Base-by-base conservation (phyloP, 2,888 invertebrate genomes). In the Drosophila picticornis region DNA sequence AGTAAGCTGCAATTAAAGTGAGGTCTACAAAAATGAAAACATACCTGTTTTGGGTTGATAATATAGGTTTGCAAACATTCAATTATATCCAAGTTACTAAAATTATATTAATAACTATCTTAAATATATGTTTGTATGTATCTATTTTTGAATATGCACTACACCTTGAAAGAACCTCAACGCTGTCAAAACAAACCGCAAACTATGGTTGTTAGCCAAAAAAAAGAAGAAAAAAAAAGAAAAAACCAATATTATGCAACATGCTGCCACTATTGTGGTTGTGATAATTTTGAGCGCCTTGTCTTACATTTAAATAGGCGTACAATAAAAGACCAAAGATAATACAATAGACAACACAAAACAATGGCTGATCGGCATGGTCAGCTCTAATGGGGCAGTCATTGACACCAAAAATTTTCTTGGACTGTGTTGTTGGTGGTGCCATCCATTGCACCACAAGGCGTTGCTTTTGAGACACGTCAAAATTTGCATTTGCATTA, bases 111-210 rank as follows among this genome's bases (percentile, higher is more conserved):
- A 19, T 19, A 19, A 19, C 50, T 50, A 50, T 10, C 25, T 16
- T 6, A 31, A 51, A 31, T 51, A 7, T 51, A 31, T 51, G 19
- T n/a, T 52, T 32, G 22, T 4, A 32, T 13, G 1, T 25, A 27
- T 40, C 34, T n/a, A 32, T 5, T 31, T 43, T 38, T 63, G 52
- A 22, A 43, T 11, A 56, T 75, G 68, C 71, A 67, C 77, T 77
- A 63, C 55, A 77, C 81, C 80, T 80, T 80, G 80, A 81, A 66
- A 84, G 82, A 83, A 84, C 64, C 36, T 29, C 29, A 63, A 19
- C 43, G 13, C 22, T 29, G 58, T 31, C 52, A 50, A 69, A 58
- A 27, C 25, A 51, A 70, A 65, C 69, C 72, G 31, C 74, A 56
- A 48, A 46, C 25, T 22, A 62, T 52, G 51, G 22, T 61, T 62